Evolutionary conservation across 2,113 vertebrate species (phyloP).

Genomic region (Phyllostomus discolor): DNA sequence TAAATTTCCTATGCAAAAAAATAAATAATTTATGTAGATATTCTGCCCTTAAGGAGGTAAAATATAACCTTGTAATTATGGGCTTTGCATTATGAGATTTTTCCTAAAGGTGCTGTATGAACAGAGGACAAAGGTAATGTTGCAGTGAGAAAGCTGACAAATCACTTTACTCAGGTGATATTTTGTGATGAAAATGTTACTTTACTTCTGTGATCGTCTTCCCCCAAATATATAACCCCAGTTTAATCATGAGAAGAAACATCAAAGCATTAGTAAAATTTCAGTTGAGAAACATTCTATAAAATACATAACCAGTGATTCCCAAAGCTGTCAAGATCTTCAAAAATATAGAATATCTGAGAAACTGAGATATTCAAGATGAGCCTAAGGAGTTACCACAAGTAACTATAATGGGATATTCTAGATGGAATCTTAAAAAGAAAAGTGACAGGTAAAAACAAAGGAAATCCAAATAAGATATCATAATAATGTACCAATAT

Average conservation of each 20-base stretch:
- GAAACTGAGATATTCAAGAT: background rate
- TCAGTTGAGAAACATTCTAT: background rate
- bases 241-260: background rate
- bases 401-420: background rate
- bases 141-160: background rate
- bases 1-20: background rate
- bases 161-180: background rate
- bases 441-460: background rate
- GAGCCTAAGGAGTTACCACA: background rate
- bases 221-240: background rate
- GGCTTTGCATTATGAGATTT: background rate
- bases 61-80: background rate
- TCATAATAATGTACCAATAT: background rate
- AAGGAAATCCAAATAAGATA: background rate
- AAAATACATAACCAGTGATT: background rate
- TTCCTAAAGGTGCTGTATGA: background rate
- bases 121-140: background rate
- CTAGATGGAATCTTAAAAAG: background rate
- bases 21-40: background rate
- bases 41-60: background rate
- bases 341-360: background rate
- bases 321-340: background rate
- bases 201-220: background rate
- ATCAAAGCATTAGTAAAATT: background rate
- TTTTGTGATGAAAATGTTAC: background rate